Base-by-base conservation (phyloP, 2,797 vertebrate species). In the Lithobates sylvaticus region DNA sequence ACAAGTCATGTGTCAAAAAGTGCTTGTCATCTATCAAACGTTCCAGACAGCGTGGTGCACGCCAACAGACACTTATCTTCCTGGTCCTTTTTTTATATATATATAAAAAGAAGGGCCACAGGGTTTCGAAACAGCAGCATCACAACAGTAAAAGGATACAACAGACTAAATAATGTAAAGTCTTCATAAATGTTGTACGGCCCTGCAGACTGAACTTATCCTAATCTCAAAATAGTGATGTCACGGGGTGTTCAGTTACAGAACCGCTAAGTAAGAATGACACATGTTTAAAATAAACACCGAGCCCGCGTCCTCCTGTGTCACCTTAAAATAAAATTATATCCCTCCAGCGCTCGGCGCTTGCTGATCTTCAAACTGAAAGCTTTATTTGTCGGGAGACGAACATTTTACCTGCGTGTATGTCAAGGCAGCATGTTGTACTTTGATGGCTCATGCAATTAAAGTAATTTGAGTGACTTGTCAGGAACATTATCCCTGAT, bases 151-250 rank as follows among this genome's bases (percentile, higher is more conserved):
- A 97, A 96, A 93, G 91, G 95, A 97, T 96, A 95, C 88, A 94
- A 87, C 58, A 89, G 94, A 78, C 90, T 98, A 92, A 97, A 97
- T 97, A 96, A 98, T 98, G 97, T 91, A 98, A 90, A 91, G 89
- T 90, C 77, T 94, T 97, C 95, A 97, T 97, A 93, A 97, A 97
- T 96, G 93, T 96, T 97, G 96, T 95, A 97, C 94, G 91, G 93
- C 93, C 10, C 95, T 94, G 95, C 93, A 93, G 94, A 96, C 91
- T 94, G 96, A 96, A 96, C 95, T 96, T 92, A 78, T 94, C 95
- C 94, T 96, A 94, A 96, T 96, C 94, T 92, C 94, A 94, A 94
- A 95, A 94, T 94, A 95, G 91, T 95, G 94, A 94, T 95, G 94
- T 96, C 94, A 94, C 92, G 89, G 91, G 92, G 95, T 96, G 94